A percentile compares a stretch with the other conserved stretches of the same genome.
Conservation (phyloP, 2,888 invertebrate species). For the Cheilosia scutellata region DNA sequence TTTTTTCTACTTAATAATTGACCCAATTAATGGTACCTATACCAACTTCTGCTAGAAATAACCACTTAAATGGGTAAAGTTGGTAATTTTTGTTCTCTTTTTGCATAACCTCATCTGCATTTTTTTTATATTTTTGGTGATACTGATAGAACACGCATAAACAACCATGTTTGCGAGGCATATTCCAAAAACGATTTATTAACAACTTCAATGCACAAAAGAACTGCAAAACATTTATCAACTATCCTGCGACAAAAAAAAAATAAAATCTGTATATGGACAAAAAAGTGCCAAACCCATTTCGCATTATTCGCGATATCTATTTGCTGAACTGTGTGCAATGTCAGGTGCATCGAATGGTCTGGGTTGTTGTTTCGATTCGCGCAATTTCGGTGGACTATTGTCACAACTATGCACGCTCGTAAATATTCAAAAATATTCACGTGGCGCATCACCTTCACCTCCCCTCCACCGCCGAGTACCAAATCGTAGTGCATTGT, state of each 20-base stretch:
- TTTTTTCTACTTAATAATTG: too few species aligned
- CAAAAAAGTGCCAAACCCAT: not conserved
- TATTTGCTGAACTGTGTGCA: conserved; percentile 26
- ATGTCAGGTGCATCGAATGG: conserved; percentile 21
- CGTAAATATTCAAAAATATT: conserved; percentile 48
- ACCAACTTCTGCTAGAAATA: too few species aligned
- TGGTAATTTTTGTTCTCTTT: too few species aligned
- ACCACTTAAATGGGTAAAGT: too few species aligned
- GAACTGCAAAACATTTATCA: conserved; percentile 25
- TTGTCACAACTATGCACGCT: not conserved
- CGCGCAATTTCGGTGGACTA: conserved; percentile 31
- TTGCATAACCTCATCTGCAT: too few species aligned
- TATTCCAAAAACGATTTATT: not conserved
- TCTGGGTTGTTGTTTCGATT: not conserved
- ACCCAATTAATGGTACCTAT: too few species aligned
- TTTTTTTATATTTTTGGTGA: too few species aligned
- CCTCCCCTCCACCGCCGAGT: too few species aligned
- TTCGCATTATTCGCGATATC: conserved; percentile 3
- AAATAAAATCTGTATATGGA: not conserved
- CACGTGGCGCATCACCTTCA: conserved; percentile 7
- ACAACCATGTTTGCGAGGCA: not conserved
- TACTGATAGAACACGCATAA: not conserved
- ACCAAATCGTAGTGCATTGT: conserved; percentile 30
- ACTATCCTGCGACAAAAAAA: conserved; percentile 20
- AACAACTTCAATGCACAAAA: not conserved